Evolutionary conservation across 2,888 invertebrate species (phyloP), one percentile per base, ranked within the genome.

Genomic region (Hoplodrina ambigua): DNA sequence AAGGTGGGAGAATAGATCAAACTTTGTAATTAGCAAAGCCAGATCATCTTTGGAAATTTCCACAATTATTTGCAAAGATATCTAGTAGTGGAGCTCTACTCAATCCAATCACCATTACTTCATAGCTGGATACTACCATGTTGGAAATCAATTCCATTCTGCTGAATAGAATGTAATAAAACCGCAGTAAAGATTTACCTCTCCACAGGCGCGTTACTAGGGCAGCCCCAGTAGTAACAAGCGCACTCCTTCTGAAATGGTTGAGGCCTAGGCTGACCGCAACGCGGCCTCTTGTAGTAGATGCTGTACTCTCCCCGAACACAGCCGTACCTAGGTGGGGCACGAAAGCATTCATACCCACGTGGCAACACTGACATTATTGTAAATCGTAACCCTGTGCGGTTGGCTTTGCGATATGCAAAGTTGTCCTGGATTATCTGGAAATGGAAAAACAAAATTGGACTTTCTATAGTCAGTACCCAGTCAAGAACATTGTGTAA

Each of bases 261-360:
- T 72, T 95, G 94, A 2, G 91, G 93, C 41, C 95, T 86, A 0
- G 95, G 95, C 75, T 95, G 95, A 2, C 95, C 95, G 62, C 88
- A 95, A 0, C 93, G 85, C 0, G 95, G 95, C 25, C 95, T 88
- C 78, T 94, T 94, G 86, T 94, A 88, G 85, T 92, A 95, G 60
- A 95, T 86, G 75, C 94, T 94, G 82, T 89, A 91, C 68, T 95
- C 94, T 53, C 92, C 94, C 49, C 78, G 85, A 19, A 94, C 94
- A 46, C 82, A 86, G 19, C 95, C 95, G 83, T 86, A 95, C 76
- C 95, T 88, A 0, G 95, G 86, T 56, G 85, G 82, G 20, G 91
- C 89, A 15, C 87, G 88, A 62, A 78, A 85, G 76, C 88, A 85
- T 80, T 95, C 95, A 58, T 74, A 92, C 0, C 95, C 95, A 72